Evolutionary conservation across 1,140 invertebrate genomes (phyloP).

Genomic region (Drosophila fuyamai): DNA sequence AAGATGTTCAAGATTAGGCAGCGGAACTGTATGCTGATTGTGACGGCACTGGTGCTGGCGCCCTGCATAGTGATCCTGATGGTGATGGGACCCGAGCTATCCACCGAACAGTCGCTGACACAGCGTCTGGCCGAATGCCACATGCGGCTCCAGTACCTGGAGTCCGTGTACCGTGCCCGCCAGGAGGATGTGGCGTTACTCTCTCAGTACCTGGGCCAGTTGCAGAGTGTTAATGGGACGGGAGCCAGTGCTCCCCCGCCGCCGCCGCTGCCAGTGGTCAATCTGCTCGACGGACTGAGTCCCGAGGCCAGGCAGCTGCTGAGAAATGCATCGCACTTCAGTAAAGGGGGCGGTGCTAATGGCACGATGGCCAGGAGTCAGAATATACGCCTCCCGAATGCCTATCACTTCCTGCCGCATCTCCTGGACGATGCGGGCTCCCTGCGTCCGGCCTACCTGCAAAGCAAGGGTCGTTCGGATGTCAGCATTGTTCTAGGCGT

Average conservation of each 20-base stretch:
- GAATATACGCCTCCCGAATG: constrained; percentile 89
- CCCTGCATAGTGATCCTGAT: constrained; percentile 86
- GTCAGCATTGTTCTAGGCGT: constrained; percentile 93
- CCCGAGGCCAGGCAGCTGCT: constrained; percentile 85
- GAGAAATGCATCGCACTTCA: constrained; percentile 83
- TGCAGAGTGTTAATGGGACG: constrained; percentile 49
- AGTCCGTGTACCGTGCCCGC: constrained; percentile 89
- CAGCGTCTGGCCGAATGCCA: constrained; percentile 89
- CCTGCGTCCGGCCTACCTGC: constrained; percentile 91
- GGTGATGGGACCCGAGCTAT: constrained; percentile 85
- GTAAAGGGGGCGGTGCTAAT: constrained; percentile 13
- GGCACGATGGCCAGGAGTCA: constrained; percentile 57
- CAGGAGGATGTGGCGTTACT: constrained; percentile 90
- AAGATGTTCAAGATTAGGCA: constrained; percentile 82
- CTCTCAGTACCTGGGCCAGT: constrained; percentile 87
- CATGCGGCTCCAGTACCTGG: constrained; percentile 89
- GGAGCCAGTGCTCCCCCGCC: constrained; percentile 21
- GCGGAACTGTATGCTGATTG: constrained; percentile 85
- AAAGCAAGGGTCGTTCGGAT: constrained; percentile 90
- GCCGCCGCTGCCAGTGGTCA: constrained; percentile 44
- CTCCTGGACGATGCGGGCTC: constrained; percentile 92
- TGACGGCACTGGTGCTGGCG: constrained; percentile 85
- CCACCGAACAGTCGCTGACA: constrained; percentile 88
- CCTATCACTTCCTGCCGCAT: constrained; percentile 95
- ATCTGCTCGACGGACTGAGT: constrained; percentile 83